phyloP scores from a whole-genome alignment of 2,888 invertebrate genomes.

The Amphiduros pacificus region DNA sequence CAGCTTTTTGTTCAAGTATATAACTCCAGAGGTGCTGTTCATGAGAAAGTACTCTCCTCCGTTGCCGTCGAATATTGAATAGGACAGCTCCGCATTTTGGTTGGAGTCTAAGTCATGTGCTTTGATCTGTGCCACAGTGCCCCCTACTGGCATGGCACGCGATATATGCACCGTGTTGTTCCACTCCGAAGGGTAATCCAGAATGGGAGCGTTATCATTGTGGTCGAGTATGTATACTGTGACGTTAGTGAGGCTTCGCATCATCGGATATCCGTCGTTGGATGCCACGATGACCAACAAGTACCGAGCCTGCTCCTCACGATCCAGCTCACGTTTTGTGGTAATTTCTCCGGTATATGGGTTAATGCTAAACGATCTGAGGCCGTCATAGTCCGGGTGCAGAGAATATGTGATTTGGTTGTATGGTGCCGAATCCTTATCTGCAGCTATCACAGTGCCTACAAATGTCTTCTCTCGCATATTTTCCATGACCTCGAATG shows the following conservation, averaged over 20 bases:
- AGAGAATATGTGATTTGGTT: constrained; percentile 24
- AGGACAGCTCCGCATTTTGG: constrained; percentile 10
- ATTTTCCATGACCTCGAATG: constrained; percentile 81
- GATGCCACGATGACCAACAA: constrained; percentile 79
- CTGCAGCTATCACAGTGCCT: constrained; percentile 77
- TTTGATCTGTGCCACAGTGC: constrained; percentile 2
- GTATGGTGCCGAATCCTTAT: constrained; percentile 69
- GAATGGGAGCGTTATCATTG: constrained; percentile 43
- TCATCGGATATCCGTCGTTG: constrained; percentile 66
- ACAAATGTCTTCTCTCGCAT: constrained; percentile 71
- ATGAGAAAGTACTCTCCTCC: constrained; percentile 9
- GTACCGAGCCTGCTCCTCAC: constrained; percentile 76
- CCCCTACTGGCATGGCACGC: constrained; percentile 1
- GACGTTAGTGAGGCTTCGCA: constrained; percentile 27
- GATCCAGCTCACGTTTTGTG: constrained; percentile 78
- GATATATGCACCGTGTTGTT: constrained; percentile 36
- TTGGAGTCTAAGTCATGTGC: constrained; percentile 12
- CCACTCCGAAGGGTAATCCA: constrained; percentile 36
- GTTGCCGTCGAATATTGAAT: constrained; percentile 12
- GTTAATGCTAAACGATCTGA: constrained; percentile 74
- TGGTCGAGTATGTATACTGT: constrained; percentile 38
- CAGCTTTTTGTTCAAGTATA: constrained; percentile 3
- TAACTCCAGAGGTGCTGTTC: constrained; percentile 11
- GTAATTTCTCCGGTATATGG: constrained; percentile 78
- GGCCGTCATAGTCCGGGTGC: constrained; percentile 6